Evolutionary conservation across 2,888 invertebrate genomes (phyloP).

Genomic region (Stenurella melanura): DNA sequence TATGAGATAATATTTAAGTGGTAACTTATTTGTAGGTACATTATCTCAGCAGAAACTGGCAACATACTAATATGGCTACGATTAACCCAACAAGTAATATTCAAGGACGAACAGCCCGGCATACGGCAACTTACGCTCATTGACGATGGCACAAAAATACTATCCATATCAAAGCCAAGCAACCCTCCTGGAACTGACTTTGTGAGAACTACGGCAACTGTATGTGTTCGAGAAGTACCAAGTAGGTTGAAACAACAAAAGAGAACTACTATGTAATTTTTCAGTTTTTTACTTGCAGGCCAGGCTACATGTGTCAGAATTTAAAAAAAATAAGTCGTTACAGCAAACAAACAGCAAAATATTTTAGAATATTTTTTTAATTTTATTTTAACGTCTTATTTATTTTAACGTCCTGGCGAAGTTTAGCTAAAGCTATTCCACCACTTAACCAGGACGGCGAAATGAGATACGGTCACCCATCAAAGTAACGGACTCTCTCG

Average conservation of each 20-base stretch:
- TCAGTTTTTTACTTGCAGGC: constrained; percentile 40
- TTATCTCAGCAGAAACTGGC: constrained; percentile 94
- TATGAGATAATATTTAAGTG: too few relatives aligned
- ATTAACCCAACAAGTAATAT: constrained; percentile 83
- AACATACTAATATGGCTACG: constrained; percentile 93
- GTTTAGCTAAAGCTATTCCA: too few relatives aligned
- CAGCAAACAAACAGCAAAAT: too few relatives aligned
- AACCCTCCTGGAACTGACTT: constrained; percentile 81
- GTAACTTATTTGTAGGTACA: constrained; percentile 74
- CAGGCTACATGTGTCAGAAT: too few relatives aligned
- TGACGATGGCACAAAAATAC: constrained; percentile 83
- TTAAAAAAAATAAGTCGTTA: too few relatives aligned
- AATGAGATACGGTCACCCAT: too few relatives aligned
- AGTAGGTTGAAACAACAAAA: constrained; percentile 73
- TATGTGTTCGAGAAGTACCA: constrained; percentile 83
- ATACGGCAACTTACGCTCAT: constrained; percentile 85
- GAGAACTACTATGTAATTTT: background rate
- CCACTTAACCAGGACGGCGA: too few relatives aligned
- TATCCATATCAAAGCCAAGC: constrained; percentile 83
- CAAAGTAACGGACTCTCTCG: too few relatives aligned
- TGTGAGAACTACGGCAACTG: constrained; percentile 79
- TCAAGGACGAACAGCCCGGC: constrained; percentile 88
- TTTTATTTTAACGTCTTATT: too few relatives aligned
- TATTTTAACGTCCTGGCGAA: too few relatives aligned
- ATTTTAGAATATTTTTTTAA: too few relatives aligned